phyloP scores from a whole-genome alignment of 2,797 vertebrate genomes.

The Paedocypris micromegethes region DNA sequence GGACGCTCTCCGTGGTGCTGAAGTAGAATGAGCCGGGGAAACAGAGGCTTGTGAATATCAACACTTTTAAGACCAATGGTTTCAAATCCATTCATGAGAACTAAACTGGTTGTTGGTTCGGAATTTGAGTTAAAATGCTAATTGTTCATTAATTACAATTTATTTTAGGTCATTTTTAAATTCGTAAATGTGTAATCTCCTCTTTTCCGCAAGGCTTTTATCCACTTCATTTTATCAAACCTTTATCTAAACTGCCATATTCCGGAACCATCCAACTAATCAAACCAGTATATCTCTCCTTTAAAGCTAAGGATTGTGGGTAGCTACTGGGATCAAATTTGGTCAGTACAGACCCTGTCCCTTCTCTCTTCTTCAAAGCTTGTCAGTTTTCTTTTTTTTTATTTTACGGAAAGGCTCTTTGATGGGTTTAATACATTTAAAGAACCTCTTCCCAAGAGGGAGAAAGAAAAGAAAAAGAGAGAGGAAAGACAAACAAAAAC shows the following conservation, averaged over 20 bases:
- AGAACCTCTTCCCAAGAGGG: slow-evolving; percentile 4
- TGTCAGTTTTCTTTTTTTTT: slow-evolving; percentile 5
- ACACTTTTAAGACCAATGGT: too few relatives aligned
- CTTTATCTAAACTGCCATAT: slow-evolving; percentile 13
- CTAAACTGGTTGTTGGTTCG: too few relatives aligned
- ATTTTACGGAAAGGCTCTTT: slow-evolving; percentile 20
- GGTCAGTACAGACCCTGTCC: slow-evolving; percentile 13
- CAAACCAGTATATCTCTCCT: slow-evolving; percentile 10
- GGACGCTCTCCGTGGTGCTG: too few relatives aligned
- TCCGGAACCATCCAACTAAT: background rate
- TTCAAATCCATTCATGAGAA: too few relatives aligned
- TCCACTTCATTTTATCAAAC: slow-evolving; percentile 2
- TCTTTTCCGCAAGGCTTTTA: background rate
- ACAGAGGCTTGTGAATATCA: too few relatives aligned
- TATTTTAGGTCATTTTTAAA: too few relatives aligned
- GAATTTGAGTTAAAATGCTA: too few relatives aligned
- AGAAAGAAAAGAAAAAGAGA: slow-evolving; percentile 25
- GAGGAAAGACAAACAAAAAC: slow-evolving; percentile 21
- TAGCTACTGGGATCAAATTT: slow-evolving; percentile 29
- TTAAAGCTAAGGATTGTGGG: slow-evolving; percentile 19
- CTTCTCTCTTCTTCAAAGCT: slow-evolving; percentile 19
- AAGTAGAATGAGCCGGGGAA: too few relatives aligned
- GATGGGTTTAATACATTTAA: slow-evolving; percentile 32
- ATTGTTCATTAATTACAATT: too few relatives aligned
- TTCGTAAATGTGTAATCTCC: too few relatives aligned